Percentiles rank a stretch among this genome's conserved stretches.
phyloP scores from a whole-genome alignment of 2,888 invertebrate species.

The Acheta domesticus region DNA sequence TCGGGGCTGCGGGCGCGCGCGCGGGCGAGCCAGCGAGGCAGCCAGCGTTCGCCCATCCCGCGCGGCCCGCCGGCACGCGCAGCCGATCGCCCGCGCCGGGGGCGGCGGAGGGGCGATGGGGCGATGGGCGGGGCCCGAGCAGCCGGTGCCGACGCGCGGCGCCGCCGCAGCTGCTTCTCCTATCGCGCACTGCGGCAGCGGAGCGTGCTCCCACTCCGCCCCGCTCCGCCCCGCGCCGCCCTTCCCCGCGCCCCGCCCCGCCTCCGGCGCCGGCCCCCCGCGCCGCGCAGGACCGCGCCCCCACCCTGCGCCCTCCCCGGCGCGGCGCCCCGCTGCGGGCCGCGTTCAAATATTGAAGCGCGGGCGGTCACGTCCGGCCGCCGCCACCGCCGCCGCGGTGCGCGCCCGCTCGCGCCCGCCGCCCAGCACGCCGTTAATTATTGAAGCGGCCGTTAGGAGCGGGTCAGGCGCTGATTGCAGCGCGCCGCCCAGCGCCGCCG shows the following conservation, averaged over 20 bases:
- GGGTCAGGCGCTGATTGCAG: slow-evolving; percentile 18
- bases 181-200: slow-evolving; percentile 12
- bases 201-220: neutral
- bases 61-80: neutral
- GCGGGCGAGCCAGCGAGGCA: neutral
- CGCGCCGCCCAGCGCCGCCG: neutral
- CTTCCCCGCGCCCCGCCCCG: neutral
- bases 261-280: neutral
- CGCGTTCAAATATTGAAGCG: slow-evolving; percentile 19
- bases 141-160: slow-evolving; percentile 22
- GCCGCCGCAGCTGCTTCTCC: neutral
- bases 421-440: slow-evolving; percentile 18
- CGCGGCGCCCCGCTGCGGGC: neutral
- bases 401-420: neutral
- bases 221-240: neutral
- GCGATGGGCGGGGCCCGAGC: neutral
- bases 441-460: slow-evolving; percentile 18
- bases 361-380: slow-evolving; percentile 21
- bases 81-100: neutral
- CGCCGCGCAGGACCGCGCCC: neutral
- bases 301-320: slow-evolving; percentile 4
- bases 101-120: neutral
- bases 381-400: slow-evolving; percentile 21
- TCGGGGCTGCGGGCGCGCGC: neutral
- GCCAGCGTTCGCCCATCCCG: no score